Percentiles rank a stretch among this genome's conserved stretches.
Conservation (phyloP, 2,113 vertebrate species). For the Phylloscopus trochilus region DNA sequence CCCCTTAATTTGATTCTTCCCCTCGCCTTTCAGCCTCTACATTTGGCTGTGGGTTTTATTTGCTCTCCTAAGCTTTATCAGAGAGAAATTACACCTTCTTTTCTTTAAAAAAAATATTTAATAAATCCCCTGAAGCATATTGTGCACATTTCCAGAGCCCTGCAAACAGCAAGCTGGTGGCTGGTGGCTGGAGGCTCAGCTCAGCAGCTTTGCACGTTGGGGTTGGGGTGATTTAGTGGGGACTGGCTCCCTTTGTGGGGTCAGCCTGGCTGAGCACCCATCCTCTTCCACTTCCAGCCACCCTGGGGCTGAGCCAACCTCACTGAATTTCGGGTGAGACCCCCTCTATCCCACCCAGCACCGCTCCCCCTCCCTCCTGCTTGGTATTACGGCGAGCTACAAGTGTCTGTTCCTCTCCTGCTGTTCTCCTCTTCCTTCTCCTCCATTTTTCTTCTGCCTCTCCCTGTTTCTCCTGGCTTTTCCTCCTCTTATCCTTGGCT, state of each 20-base stretch:
- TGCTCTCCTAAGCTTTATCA: not conserved
- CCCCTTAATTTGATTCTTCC: not conserved
- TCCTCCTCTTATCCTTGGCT: conserved; percentile 16
- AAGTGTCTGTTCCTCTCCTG: not conserved
- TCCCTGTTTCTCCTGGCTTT: conserved; percentile 10
- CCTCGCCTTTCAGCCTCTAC: not conserved
- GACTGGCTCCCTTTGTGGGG: not conserved
- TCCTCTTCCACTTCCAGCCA: not conserved
- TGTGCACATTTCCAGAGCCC: not conserved
- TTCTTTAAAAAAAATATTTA: not conserved
- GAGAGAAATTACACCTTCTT: not conserved
- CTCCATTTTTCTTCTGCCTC: conserved; percentile 17
- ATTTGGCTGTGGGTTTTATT: not conserved
- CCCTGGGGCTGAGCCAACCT: not conserved
- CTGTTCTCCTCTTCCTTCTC: conserved; percentile 32
- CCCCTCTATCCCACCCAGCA: not conserved
- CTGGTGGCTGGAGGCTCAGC: not conserved
- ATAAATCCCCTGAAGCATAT: not conserved
- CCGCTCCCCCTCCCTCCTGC: not conserved
- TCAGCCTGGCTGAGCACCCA: not conserved
- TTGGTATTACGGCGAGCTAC: not conserved
- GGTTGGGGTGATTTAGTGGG: not conserved
- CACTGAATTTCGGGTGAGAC: not conserved
- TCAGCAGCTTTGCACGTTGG: fast-evolving
- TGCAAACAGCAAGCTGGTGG: fast-evolving